phyloP scores from a whole-genome alignment of 2,888 invertebrate species.

The Meliscaeva auricollis region DNA sequence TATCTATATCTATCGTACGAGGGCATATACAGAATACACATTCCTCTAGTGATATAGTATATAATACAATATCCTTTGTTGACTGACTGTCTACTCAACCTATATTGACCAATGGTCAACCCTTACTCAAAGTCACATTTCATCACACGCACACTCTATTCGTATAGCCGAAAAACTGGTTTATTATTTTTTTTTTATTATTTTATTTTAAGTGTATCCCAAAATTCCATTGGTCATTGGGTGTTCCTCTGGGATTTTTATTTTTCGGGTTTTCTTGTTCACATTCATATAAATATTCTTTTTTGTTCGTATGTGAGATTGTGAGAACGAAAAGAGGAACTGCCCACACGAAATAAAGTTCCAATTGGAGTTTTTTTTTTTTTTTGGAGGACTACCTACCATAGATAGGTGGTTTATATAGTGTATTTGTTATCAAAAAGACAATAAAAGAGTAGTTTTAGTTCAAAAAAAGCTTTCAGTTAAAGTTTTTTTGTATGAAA shows the following conservation, averaged over 20 bases:
- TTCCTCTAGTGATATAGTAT: constrained; percentile 54
- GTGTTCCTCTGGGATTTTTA: constrained; percentile 19
- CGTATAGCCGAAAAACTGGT: constrained; percentile 69
- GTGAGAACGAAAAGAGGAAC: constrained; percentile 13
- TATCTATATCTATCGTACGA: constrained; percentile 32
- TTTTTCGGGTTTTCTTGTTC: constrained; percentile 38
- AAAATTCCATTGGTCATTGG: constrained; percentile 74
- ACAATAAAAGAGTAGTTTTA: no score
- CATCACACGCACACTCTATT: constrained; percentile 68
- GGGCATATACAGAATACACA: no score
- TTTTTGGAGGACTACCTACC: background rate
- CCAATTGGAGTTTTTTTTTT: constrained; percentile 57
- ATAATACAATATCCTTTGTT: constrained; percentile 50
- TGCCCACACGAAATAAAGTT: constrained; percentile 65
- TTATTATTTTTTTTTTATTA: constrained; percentile 10
- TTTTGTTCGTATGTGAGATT: background rate
- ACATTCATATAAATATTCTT: background rate
- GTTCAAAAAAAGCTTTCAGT: no score
- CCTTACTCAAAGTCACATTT: constrained; percentile 45
- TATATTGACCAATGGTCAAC: constrained; percentile 75
- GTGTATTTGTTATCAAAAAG: no score
- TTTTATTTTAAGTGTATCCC: constrained; percentile 45
- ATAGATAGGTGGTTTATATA: no score
- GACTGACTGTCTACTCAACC: constrained; percentile 44
- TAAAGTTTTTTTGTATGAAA: no score